These are phyloP conservation scores for Clitarchus hookeri DNA, from an alignment of 2,888 invertebrate genomes.

Conservation along the genomic window DNA sequence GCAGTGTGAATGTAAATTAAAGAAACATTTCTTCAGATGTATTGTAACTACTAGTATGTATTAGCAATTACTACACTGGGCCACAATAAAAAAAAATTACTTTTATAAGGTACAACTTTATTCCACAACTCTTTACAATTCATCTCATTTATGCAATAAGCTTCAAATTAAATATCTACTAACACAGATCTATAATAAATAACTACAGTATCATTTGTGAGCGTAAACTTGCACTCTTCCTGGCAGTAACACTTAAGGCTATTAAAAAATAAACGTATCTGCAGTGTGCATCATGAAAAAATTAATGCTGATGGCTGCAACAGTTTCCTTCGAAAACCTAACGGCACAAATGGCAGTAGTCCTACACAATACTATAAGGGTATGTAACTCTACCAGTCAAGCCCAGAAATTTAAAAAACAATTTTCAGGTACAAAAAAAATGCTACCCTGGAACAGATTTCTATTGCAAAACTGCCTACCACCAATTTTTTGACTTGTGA, in stretches of 20 bases:
- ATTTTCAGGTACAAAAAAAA: too few species aligned
- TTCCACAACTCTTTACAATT: background rate
- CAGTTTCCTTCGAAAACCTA: background rate
- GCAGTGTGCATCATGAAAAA: conserved; percentile 1
- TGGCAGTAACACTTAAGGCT: background rate
- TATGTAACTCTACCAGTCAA: too few species aligned
- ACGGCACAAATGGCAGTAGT: background rate
- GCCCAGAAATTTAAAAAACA: too few species aligned
- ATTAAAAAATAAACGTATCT: background rate
- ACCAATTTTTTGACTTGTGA: too few species aligned
- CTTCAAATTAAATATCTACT: background rate
- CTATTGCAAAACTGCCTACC: too few species aligned
- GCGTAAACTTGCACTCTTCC: background rate
- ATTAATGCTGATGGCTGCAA: background rate
- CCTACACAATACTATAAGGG: too few species aligned
- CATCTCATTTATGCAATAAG: background rate
- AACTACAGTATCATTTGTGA: background rate
- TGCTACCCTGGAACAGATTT: too few species aligned
- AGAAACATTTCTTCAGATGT: too few species aligned
- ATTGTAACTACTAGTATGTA: too few species aligned
- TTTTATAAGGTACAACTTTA: background rate
- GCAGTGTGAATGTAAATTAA: too few species aligned
- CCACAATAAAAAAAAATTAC: background rate
- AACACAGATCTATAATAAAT: background rate
- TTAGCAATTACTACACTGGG: too few species aligned